These are phyloP conservation scores for Turdus rufiventris DNA, from an alignment of 2,113 vertebrate genomes.

Conservation along the genomic window DNA sequence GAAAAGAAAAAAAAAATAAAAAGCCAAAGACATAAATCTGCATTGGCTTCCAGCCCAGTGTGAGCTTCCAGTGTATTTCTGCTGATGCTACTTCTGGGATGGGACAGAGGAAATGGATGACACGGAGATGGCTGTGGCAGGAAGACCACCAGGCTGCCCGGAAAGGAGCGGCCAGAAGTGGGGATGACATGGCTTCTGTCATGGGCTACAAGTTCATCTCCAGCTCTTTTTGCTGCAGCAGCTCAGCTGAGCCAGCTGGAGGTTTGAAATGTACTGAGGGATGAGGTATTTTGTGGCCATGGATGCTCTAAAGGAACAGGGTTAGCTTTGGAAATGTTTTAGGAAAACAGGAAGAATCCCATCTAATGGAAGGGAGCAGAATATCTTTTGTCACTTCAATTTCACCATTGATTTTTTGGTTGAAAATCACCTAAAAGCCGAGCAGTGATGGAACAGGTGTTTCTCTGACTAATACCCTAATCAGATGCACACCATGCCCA, in stretches of 20 bases:
- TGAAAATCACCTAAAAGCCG: background rate
- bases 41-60: conserved; percentile 32
- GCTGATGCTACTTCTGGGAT: conserved; percentile 50
- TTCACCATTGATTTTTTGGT: background rate
- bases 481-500: background rate
- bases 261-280: background rate
- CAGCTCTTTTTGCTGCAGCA: background rate
- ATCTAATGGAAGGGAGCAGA: background rate
- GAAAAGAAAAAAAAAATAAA: background rate
- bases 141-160: conserved; percentile 5
- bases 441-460: background rate
- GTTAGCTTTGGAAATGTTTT: background rate
- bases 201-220: background rate
- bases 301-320: background rate
- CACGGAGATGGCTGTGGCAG: background rate
- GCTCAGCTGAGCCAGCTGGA: background rate
- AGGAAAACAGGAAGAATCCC: background rate
- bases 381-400: background rate
- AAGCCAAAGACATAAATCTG: conserved; percentile 21
- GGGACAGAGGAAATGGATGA: conserved; percentile 10
- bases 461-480: background rate
- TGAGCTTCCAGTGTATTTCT: conserved; percentile 15
- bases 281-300: accelerated
- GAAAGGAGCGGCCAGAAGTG: background rate
- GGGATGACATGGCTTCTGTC: background rate